phyloP scores from a whole-genome alignment of 2,113 vertebrate genomes.

The Micronycteris hirsuta region DNA sequence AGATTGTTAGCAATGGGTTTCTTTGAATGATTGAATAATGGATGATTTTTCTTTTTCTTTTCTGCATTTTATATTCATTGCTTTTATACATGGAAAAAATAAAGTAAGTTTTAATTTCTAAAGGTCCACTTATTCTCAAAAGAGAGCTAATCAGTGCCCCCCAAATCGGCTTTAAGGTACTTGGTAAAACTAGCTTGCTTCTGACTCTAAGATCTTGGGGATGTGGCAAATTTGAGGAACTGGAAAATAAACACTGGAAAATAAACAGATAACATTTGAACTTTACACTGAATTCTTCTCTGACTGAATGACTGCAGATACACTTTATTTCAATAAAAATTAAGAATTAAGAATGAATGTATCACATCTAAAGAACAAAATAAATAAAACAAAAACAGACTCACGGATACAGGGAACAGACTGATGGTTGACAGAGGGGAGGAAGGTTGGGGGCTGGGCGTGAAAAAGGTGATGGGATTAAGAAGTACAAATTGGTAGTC shows the following conservation, averaged over 20 bases:
- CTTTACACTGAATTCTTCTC: background rate
- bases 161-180: background rate
- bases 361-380: background rate
- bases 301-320: background rate
- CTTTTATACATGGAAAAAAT: conserved; percentile 17
- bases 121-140: background rate
- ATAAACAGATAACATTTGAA: background rate
- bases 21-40: background rate
- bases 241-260: background rate
- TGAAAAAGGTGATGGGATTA: background rate
- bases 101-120: background rate
- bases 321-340: conserved; percentile 16
- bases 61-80: background rate
- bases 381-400: background rate
- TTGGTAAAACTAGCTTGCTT: background rate
- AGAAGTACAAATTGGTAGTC: background rate
- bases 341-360: background rate
- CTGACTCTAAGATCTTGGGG: background rate
- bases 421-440: background rate
- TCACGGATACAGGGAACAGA: background rate
- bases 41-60: background rate
- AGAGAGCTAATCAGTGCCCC: background rate
- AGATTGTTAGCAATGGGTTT: background rate
- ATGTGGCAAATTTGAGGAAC: background rate
- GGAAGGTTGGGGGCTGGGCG: background rate